Percentiles rank a stretch among this genome's conserved stretches.
Evolutionary conservation across 2,113 vertebrate genomes (phyloP).

Genomic region (Scartelaos histophorus): DNA sequence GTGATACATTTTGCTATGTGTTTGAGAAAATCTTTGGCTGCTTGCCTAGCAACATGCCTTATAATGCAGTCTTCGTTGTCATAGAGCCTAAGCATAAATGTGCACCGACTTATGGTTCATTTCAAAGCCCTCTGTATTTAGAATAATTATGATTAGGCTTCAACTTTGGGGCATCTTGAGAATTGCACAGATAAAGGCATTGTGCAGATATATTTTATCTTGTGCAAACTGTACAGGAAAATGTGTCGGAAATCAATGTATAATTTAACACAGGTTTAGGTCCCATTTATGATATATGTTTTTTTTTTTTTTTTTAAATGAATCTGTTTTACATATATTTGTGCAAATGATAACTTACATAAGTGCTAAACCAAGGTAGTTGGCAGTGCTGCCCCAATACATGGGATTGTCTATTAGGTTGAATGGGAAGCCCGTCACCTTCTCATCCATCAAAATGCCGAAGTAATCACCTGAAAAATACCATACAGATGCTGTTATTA

Average conservation of each 20-base stretch:
- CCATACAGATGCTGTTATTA: conserved; percentile 2
- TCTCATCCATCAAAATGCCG: conserved; percentile 90
- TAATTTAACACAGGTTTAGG: background rate
- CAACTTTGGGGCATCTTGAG: background rate
- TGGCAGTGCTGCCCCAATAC: conserved; percentile 95
- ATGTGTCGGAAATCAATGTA: background rate
- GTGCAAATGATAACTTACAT: conserved; percentile 82
- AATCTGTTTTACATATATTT: background rate
- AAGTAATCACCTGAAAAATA: conserved; percentile 89
- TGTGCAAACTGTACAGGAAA: background rate
- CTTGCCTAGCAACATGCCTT: conserved; percentile 55
- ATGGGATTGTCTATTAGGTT: conserved; percentile 90
- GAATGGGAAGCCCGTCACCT: conserved; percentile 91
- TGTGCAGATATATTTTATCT: background rate
- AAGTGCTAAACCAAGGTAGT: conserved; percentile 92
- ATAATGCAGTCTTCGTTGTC: conserved; percentile 50
- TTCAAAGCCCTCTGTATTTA: background rate
- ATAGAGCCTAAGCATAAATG: conserved; percentile 56
- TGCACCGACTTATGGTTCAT: conserved; percentile 18
- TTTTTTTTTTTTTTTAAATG: background rate
- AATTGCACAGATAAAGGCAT: background rate
- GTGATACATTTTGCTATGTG: background rate
- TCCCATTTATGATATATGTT: too few relatives aligned
- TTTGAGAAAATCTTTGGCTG: conserved; percentile 7
- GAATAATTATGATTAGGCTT: background rate